Percentiles rank a stretch among this genome's conserved stretches.
phyloP scores from a whole-genome alignment of 2,888 invertebrate species.

The Leucania comma region DNA sequence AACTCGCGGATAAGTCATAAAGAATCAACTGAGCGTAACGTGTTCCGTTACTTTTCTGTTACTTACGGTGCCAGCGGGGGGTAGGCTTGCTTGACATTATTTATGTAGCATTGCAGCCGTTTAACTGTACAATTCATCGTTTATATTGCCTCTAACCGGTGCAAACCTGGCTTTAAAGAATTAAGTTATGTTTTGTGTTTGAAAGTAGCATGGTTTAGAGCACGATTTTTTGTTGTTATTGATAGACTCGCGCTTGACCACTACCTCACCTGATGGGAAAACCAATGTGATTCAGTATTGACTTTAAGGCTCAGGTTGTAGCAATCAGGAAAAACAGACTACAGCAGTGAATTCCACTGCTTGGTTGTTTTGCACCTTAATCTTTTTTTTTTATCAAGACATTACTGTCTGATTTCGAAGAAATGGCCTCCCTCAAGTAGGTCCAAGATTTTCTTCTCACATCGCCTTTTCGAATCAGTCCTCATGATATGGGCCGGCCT shows the following conservation, averaged over 20 bases:
- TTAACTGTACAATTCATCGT: slow-evolving; percentile 53
- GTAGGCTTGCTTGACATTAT: slow-evolving; percentile 48
- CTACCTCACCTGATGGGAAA: too few relatives aligned
- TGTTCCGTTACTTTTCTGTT: slow-evolving; percentile 48
- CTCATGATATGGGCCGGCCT: too few relatives aligned
- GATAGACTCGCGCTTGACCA: too few relatives aligned
- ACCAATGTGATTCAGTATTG: too few relatives aligned
- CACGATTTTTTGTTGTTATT: too few relatives aligned
- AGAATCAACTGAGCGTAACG: slow-evolving; percentile 56
- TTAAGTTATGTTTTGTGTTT: not conserved
- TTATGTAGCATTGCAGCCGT: slow-evolving; percentile 48
- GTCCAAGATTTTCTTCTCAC: not conserved
- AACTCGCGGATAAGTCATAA: slow-evolving; percentile 45
- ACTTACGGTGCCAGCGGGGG: slow-evolving; percentile 47
- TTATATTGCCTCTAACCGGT: slow-evolving; percentile 37
- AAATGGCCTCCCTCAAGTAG: not conserved
- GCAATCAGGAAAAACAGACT: too few relatives aligned
- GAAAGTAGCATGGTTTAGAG: not conserved
- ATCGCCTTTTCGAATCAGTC: too few relatives aligned
- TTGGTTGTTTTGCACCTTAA: too few relatives aligned
- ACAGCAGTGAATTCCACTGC: too few relatives aligned
- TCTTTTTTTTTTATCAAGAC: too few relatives aligned
- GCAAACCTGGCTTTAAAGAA: slow-evolving; percentile 18
- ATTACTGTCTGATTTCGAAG: not conserved
- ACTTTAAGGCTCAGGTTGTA: too few relatives aligned